phyloP scores from a whole-genome alignment of 1,140 invertebrate species.

The Nautilus pompilius region DNA sequence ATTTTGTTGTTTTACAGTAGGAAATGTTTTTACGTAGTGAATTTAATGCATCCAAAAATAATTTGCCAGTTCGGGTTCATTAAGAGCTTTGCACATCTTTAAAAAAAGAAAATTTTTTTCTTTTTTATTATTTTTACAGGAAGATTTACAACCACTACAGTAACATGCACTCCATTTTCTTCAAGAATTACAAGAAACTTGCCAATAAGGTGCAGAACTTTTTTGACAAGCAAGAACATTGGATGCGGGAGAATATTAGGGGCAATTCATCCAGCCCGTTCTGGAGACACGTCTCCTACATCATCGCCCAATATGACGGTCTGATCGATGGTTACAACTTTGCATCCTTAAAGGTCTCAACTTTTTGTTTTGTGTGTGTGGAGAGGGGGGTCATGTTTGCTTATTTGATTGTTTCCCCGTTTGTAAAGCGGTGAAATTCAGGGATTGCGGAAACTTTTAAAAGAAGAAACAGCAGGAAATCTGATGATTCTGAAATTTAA shows the following conservation, averaged over 20 bases:
- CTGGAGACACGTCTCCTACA: slow-evolving; percentile 39
- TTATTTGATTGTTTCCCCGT: too few relatives aligned
- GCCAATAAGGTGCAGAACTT: slow-evolving; percentile 20
- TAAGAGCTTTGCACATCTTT: too few relatives aligned
- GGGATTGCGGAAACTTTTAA: too few relatives aligned
- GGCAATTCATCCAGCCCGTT: slow-evolving; percentile 25
- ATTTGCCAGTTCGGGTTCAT: too few relatives aligned
- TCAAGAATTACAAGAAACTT: neutral
- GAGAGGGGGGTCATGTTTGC: too few relatives aligned
- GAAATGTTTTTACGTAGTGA: too few relatives aligned
- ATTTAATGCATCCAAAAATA: too few relatives aligned
- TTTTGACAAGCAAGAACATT: slow-evolving; percentile 29
- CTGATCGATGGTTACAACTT: slow-evolving; percentile 34
- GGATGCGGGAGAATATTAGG: slow-evolving; percentile 30
- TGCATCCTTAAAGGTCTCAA: slow-evolving; percentile 2
- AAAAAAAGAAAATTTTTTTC: slow-evolving; percentile 4
- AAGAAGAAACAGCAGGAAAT: too few relatives aligned
- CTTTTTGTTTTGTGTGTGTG: neutral
- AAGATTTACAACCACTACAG: slow-evolving; percentile 39
- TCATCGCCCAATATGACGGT: slow-evolving; percentile 41
- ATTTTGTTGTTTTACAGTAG: too few relatives aligned
- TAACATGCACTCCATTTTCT: slow-evolving; percentile 30
- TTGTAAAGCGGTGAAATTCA: too few relatives aligned
- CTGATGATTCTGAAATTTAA: too few relatives aligned
- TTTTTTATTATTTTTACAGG: slow-evolving; percentile 23